Evolutionary conservation across 2,888 invertebrate genomes (phyloP), one percentile per base, ranked within the genome.

Genomic region (Andrena dorsata): DNA sequence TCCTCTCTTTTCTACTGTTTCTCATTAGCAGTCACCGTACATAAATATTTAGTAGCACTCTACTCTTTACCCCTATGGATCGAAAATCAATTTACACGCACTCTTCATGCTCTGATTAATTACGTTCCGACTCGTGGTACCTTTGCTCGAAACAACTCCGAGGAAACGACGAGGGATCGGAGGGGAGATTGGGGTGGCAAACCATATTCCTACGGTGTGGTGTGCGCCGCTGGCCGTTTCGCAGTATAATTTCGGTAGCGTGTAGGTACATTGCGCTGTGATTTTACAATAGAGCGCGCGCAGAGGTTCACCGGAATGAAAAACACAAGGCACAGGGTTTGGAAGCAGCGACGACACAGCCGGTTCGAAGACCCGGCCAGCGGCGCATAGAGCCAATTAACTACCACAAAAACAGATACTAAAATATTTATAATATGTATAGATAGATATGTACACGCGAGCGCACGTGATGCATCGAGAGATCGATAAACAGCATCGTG

Each of bases 341-440:
- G 5, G 8, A 30, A 58, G 30, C 41, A 35, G 20, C 5, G 26
- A 13, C 41, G 23, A 53, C 35, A 10, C 20, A 41, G 49, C 49
- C 30, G 53, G 56, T 35, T 41, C 53, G 28, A 51, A 35, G 30
- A 3, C 26, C 51, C 69, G 74, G 51, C 82, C 82, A 80, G 66
- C 79, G 41, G 60, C 83, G 73, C 58, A 49, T 32, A 69, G 61
- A 58, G 49, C 56, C 53, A 83, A 80, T 86, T 73, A 83, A 73
- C 84, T 86, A 86, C 86, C 32, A 83, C 84, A 76, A 23, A 73
- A 66, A 68, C 41, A 71, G 58, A 78, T 84, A 77, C 74, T 82
- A 71, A 41, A 56, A 58, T 82, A 80, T 86, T 82, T 86, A 76
- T 86, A 47, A 61, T 69, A 61, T 16, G n/a, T 30, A 73, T 80